Percentiles rank a stretch among this genome's conserved stretches.
Conservation (phyloP, 2,797 vertebrate genomes). For the Crenichthys baileyi region DNA sequence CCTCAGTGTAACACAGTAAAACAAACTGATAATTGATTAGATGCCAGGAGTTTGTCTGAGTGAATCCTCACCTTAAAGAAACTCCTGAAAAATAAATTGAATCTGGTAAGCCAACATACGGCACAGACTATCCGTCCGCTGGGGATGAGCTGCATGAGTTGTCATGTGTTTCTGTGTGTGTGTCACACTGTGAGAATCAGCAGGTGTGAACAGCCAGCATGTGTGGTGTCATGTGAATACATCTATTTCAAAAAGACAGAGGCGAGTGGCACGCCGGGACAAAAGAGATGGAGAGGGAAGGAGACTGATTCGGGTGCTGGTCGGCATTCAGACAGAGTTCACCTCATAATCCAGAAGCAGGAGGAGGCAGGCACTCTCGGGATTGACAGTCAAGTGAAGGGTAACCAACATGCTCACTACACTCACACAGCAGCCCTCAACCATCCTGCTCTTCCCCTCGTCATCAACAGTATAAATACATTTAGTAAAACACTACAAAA, state of each 20-base stretch:
- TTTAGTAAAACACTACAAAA: not conserved
- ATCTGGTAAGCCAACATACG: slow-evolving; percentile 39
- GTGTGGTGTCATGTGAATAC: slow-evolving; percentile 58
- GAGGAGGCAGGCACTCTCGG: slow-evolving; percentile 52
- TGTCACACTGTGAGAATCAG: slow-evolving; percentile 57
- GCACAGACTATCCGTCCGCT: slow-evolving; percentile 40
- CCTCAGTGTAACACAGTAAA: slow-evolving; percentile 12
- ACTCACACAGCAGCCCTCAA: slow-evolving; percentile 19
- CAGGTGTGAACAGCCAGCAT: slow-evolving; percentile 59
- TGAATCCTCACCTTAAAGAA: not conserved
- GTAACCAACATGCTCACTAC: slow-evolving; percentile 45
- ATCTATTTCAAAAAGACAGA: slow-evolving; percentile 51
- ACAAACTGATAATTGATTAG: slow-evolving; percentile 27
- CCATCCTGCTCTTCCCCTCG: not conserved
- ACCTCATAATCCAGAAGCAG: slow-evolving; percentile 63
- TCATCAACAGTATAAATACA: not conserved
- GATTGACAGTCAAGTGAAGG: slow-evolving; percentile 59
- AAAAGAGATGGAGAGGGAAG: slow-evolving; percentile 24
- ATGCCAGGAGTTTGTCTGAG: slow-evolving; percentile 15
- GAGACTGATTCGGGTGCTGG: slow-evolving; percentile 36
- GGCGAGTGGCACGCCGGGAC: slow-evolving; percentile 39
- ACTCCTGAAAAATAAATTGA: slow-evolving; percentile 32
- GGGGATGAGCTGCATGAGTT: slow-evolving; percentile 50
- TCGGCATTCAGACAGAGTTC: slow-evolving; percentile 67
- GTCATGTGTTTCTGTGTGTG: slow-evolving; percentile 29